Percentiles rank a stretch among this genome's conserved stretches.
Evolutionary conservation across 92 coral and sea anemone genomes (phyloP).

Genomic region (Epizoanthus scotinus): DNA sequence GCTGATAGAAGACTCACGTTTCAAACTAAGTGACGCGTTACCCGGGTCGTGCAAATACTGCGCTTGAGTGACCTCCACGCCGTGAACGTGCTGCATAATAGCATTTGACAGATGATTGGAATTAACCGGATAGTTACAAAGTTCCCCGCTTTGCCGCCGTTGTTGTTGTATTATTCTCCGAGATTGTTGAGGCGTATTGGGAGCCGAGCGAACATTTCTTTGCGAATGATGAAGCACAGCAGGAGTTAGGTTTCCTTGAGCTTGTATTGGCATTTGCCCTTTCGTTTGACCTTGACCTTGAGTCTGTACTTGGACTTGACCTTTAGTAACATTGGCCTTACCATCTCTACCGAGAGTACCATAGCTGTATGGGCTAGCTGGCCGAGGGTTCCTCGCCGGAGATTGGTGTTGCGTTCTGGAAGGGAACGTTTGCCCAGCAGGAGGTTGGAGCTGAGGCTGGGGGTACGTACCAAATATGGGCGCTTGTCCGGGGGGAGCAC

Average conservation of each 20-base stretch:
- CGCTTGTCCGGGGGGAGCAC: background rate
- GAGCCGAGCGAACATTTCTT: constrained; percentile 7
- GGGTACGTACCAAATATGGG: too few relatives aligned
- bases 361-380: constrained; percentile 31
- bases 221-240: background rate
- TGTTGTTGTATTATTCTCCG: constrained; percentile 3
- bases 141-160: constrained; percentile 4
- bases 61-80: constrained; percentile 22
- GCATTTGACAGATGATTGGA: background rate
- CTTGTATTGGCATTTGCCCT: background rate
- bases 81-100: constrained; percentile 8
- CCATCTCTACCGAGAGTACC: constrained; percentile 14
- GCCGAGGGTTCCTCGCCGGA: constrained; percentile 25
- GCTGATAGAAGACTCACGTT: constrained; percentile 10
- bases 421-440: constrained; percentile 13
- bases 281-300: background rate
- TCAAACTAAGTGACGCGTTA: constrained; percentile 18
- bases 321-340: background rate
- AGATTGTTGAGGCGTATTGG: constrained; percentile 29
- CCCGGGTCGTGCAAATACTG: constrained; percentile 1
- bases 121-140: background rate
- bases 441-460: background rate
- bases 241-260: background rate
- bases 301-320: constrained; percentile 9
- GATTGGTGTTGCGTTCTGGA: constrained; percentile 16